Conservation (phyloP, 2,113 vertebrate genomes). For the Illadopsis cleaveri region DNA sequence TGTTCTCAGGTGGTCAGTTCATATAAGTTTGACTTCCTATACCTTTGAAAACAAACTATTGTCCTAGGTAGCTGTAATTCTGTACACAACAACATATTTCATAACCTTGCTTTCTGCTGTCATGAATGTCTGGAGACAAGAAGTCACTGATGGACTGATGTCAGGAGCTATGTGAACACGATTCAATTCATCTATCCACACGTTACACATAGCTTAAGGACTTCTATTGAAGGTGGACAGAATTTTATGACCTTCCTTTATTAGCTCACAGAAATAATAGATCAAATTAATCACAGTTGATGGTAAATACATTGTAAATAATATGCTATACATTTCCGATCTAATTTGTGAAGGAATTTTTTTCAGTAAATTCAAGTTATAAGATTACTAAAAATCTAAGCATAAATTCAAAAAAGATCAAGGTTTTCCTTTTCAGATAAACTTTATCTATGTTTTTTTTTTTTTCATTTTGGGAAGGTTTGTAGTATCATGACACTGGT, state of each 20-base stretch:
- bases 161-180: background rate
- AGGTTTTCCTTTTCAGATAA: background rate
- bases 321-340: background rate
- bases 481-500: background rate
- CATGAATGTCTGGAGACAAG: background rate
- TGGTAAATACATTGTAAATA: background rate
- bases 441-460: background rate
- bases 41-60: background rate
- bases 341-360: background rate
- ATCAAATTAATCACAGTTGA: background rate
- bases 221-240: background rate
- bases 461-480: background rate
- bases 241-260: background rate
- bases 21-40: background rate
- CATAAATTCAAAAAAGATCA: background rate
- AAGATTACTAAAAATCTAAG: background rate
- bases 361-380: background rate
- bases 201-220: background rate
- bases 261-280: background rate
- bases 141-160: background rate
- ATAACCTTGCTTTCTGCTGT: background rate
- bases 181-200: background rate
- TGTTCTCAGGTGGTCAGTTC: background rate
- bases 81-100: background rate
- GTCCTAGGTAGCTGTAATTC: background rate